Evolutionary conservation across 2,113 vertebrate genomes (phyloP).

Genomic region (Chamaea fasciata): DNA sequence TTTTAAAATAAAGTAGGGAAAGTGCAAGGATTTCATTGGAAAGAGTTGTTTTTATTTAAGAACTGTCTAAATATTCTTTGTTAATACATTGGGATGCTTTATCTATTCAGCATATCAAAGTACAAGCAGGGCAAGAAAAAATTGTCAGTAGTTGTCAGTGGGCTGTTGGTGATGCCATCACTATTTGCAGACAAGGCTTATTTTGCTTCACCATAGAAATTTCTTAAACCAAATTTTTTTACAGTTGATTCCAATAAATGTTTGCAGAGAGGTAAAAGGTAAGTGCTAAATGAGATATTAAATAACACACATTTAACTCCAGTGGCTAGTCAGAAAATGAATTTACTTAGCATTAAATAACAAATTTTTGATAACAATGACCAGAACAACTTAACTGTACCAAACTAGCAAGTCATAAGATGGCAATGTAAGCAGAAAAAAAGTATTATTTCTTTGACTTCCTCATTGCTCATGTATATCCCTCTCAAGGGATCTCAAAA

Average conservation of each 20-base stretch:
- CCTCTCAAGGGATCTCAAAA: neutral
- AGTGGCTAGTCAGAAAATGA: neutral
- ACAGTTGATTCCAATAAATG: neutral
- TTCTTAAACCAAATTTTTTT: neutral
- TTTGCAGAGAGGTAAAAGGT: neutral
- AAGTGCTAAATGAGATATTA: neutral
- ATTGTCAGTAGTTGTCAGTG: neutral
- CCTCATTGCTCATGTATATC: accelerated
- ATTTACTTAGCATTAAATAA: neutral
- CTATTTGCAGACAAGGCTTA: neutral
- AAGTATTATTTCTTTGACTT: neutral
- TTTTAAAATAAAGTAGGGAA: neutral
- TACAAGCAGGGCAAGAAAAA: neutral
- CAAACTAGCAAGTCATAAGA: too few species aligned
- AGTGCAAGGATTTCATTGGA: neutral
- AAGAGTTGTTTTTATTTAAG: neutral
- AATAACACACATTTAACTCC: neutral
- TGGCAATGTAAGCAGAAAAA: neutral
- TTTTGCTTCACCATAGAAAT: neutral
- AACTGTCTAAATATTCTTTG: neutral
- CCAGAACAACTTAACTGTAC: neutral
- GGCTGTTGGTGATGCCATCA: neutral
- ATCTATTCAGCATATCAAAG: neutral
- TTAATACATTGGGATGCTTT: neutral
- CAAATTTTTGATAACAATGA: neutral